Conservation (phyloP, 2,113 vertebrate genomes). For the Oryzias melastigma region DNA sequence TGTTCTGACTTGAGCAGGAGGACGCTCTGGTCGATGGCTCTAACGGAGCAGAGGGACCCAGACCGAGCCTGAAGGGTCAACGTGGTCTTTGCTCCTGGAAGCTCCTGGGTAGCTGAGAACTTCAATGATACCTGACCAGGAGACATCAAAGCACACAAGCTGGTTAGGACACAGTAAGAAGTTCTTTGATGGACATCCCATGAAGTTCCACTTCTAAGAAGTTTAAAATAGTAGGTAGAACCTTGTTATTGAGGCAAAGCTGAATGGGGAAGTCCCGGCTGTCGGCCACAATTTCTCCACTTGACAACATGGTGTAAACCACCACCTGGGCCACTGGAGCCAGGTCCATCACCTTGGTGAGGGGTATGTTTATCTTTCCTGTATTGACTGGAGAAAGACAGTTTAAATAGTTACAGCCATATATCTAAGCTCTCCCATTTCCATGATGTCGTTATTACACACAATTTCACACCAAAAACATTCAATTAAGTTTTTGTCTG, state of each 20-base stretch:
- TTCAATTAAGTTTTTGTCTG: too few species aligned
- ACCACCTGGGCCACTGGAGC: conserved; percentile 82
- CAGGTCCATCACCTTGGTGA: conserved; percentile 67
- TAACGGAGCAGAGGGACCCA: conserved; percentile 82
- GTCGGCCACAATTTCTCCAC: conserved; percentile 82
- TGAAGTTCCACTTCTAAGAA: not conserved
- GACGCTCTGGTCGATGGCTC: conserved; percentile 82
- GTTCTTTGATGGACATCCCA: not conserved
- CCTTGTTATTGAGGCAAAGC: conserved; percentile 86
- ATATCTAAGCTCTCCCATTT: too few species aligned
- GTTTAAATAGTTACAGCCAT: too few species aligned
- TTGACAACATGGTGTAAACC: conserved; percentile 79
- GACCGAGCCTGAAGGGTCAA: conserved; percentile 79
- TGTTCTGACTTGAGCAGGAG: conserved; percentile 72
- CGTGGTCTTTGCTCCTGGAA: conserved; percentile 73
- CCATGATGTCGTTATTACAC: too few species aligned
- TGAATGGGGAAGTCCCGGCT: conserved; percentile 75
- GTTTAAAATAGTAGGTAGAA: conserved; percentile 26
- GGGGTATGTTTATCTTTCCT: conserved; percentile 66
- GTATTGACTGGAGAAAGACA: conserved; percentile 53
- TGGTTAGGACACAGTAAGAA: not conserved
- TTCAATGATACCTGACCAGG: conserved; percentile 78
- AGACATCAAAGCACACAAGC: not conserved
- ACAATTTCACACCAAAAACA: too few species aligned
- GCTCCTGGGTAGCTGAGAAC: conserved; percentile 72